Conservation (phyloP, 2,113 vertebrate genomes). For the Labeo catla region DNA sequence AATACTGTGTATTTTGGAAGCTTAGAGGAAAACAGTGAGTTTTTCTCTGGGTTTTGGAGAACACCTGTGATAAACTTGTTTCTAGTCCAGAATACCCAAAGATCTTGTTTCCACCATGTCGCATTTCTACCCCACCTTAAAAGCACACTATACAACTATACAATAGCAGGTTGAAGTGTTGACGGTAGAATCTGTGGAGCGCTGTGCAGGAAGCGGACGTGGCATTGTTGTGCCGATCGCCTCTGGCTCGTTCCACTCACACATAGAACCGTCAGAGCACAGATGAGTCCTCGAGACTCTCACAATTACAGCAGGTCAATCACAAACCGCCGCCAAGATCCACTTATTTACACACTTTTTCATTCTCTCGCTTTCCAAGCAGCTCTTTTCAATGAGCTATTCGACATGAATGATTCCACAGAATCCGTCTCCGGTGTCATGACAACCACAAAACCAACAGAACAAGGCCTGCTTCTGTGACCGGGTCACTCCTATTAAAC, state of each 20-base stretch:
- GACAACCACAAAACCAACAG: constrained; percentile 58
- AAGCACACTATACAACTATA: constrained; percentile 36
- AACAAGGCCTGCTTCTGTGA: constrained; percentile 56
- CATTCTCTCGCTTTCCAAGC: constrained; percentile 47
- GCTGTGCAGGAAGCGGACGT: constrained; percentile 67
- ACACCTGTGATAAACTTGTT: constrained; percentile 1
- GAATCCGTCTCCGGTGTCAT: constrained; percentile 56
- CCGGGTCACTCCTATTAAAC: not conserved
- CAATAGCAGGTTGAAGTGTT: constrained; percentile 67
- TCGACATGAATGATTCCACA: constrained; percentile 59
- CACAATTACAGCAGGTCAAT: constrained; percentile 61
- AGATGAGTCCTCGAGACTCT: constrained; percentile 40
- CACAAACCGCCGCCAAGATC: constrained; percentile 54
- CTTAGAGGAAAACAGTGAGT: not conserved
- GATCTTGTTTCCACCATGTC: not conserved
- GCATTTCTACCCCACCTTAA: not conserved
- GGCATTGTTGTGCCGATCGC: constrained; percentile 68
- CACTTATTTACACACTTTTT: constrained; percentile 55
- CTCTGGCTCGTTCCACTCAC: constrained; percentile 53
- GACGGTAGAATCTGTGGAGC: constrained; percentile 63
- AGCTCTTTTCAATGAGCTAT: constrained; percentile 59
- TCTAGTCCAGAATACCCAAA: not conserved
- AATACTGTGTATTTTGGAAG: not conserved
- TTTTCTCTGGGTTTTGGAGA: not conserved
- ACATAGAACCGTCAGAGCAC: constrained; percentile 45